Evolutionary conservation across 2,797 vertebrate genomes (phyloP).

Genomic region (Sebastiscus albofasciatus): DNA sequence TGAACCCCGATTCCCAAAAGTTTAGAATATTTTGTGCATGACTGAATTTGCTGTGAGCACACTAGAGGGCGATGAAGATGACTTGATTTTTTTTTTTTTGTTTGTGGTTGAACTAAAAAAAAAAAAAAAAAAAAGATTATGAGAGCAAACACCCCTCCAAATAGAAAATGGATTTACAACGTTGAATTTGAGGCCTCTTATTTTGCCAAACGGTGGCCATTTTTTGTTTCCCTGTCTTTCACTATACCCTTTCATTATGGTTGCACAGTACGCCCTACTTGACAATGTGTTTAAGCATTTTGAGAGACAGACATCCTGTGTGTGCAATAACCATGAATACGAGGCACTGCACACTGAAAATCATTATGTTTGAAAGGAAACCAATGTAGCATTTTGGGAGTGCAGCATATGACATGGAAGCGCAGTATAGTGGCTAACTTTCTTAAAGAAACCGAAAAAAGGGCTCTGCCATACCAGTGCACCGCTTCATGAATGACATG

Average conservation of each 20-base stretch:
- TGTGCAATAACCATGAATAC: conserved; percentile 35
- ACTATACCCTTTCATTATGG: conserved; percentile 6
- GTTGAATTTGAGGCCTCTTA: conserved; percentile 13
- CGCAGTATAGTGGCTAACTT: conserved; percentile 39
- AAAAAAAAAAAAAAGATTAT: background rate
- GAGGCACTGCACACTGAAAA: conserved; percentile 5
- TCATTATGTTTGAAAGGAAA: conserved; percentile 38
- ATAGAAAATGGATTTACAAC: conserved; percentile 11
- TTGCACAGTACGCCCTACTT: conserved; percentile 37
- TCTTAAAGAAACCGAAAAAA: conserved; percentile 67
- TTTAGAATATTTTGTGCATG: conserved; percentile 68
- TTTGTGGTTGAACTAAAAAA: background rate
- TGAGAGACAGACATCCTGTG: conserved; percentile 10
- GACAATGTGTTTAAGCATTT: conserved; percentile 35
- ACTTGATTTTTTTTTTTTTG: background rate
- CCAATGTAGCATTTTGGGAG: conserved; percentile 75
- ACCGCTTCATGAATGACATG: conserved; percentile 64
- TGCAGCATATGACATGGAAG: conserved; percentile 42
- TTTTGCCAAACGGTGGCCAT: conserved; percentile 8
- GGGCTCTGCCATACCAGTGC: conserved; percentile 78
- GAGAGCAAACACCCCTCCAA: conserved; percentile 8
- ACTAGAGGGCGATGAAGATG: conserved; percentile 9
- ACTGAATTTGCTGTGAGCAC: conserved; percentile 50
- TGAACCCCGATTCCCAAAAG: conserved; percentile 35
- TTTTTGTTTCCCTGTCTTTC: conserved; percentile 27